These are phyloP conservation scores for Octodon degus DNA, from an alignment of 2,113 vertebrate genomes.

Conservation along the genomic window DNA sequence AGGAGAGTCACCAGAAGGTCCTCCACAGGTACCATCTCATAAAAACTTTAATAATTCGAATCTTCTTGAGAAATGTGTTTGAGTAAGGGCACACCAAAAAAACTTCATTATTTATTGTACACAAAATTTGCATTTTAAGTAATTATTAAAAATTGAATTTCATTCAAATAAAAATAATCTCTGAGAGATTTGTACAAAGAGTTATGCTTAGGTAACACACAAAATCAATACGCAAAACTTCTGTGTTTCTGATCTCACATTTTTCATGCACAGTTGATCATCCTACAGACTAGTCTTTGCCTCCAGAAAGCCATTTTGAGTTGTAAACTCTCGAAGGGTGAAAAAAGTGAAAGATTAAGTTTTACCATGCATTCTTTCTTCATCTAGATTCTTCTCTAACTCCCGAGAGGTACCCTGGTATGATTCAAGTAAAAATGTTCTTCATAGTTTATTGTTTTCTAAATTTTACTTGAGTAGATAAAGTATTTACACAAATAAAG, in stretches of 20 bases:
- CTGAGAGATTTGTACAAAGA: not conserved
- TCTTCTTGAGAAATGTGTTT: not conserved
- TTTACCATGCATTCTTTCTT: not conserved
- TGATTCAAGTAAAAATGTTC: not conserved
- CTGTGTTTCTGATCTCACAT: not conserved
- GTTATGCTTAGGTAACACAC: not conserved
- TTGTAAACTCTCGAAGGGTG: not conserved
- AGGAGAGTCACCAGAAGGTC: too few relatives aligned
- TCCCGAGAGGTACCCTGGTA: not conserved
- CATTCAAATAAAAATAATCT: not conserved
- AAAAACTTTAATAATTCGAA: not conserved
- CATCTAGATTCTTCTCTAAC: not conserved
- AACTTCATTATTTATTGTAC: not conserved
- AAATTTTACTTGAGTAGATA: not conserved
- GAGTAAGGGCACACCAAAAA: not conserved
- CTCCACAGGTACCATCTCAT: not conserved
- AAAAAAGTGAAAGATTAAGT: not conserved
- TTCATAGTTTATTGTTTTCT: not conserved
- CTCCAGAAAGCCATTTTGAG: not conserved
- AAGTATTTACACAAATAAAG: conserved; percentile 38
- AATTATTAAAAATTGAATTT: not conserved
- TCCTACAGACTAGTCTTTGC: not conserved
- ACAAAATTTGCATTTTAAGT: not conserved
- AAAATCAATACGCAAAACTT: not conserved
- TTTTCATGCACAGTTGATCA: not conserved